Evolutionary conservation across 2,113 vertebrate species (phyloP).

Genomic region (Lipotes vexillifer): DNA sequence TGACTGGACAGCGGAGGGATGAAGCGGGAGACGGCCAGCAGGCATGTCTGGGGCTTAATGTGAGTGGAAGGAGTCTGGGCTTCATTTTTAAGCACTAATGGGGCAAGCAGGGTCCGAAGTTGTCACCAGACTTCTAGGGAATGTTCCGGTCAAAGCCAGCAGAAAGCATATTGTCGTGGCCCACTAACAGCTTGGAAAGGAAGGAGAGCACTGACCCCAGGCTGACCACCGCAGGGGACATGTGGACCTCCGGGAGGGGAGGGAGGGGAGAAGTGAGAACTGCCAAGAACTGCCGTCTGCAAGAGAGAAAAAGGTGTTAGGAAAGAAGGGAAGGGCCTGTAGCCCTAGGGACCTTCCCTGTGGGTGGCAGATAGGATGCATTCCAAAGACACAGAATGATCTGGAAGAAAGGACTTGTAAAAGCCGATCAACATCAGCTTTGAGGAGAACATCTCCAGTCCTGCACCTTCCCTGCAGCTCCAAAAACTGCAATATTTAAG

Average conservation of each 20-base stretch:
- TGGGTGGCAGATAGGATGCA: not conserved
- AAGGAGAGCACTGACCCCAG: not conserved
- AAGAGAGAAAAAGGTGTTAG: not conserved
- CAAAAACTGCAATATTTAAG: not conserved
- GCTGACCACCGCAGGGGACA: not conserved
- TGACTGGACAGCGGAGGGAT: not conserved
- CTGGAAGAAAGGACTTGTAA: not conserved
- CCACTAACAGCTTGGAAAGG: not conserved
- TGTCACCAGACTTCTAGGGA: not conserved
- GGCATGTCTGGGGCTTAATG: not conserved
- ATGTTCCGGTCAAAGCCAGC: not conserved
- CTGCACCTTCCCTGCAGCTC: not conserved
- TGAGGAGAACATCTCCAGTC: not conserved
- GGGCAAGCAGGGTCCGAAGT: not conserved
- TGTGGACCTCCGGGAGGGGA: not conserved
- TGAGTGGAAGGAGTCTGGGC: not conserved
- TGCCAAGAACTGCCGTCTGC: not conserved
- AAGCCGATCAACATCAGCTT: not conserved
- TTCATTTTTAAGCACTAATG: not conserved
- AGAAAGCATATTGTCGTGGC: not conserved
- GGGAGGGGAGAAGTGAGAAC: not conserved
- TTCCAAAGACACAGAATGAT: not conserved
- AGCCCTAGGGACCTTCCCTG: not conserved
- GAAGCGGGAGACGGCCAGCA: not conserved
- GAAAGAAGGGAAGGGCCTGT: not conserved